Evolutionary conservation across 1,140 invertebrate species (phyloP), one percentile per base, ranked within the genome.

Genomic region (Zaprionus gabonicus): DNA sequence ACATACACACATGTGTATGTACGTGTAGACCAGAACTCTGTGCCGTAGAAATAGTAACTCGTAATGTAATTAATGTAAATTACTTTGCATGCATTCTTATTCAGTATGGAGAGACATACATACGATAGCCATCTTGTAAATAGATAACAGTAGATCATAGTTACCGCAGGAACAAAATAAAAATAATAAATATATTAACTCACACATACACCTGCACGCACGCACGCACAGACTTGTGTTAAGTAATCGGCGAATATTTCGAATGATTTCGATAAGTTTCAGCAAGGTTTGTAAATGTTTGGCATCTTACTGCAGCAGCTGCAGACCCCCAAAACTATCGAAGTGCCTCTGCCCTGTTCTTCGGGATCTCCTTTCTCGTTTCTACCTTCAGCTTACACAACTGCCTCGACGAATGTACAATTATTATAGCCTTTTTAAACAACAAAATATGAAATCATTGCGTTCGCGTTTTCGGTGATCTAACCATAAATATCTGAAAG

Each of bases 61-160:
- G 31, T 66, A 58, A 51, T 20, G 55, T 46, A 38, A 70, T 46
- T 60, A 71, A 25, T 75, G 44, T 44, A 67, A 66, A 74, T 38
- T 55, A 69, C 66, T 69, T 44, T 65, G 10, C 38, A 72, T 71
- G 60, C 70, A 72, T 72, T 73, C 58, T 51, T 68, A 53, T 36
- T 55, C 38, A 53, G 64, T 64, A 36, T 60, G 63, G 27, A 20
- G 34, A 28, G 51, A 38, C 70, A 57, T 76, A 38, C 70, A 57
- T 76, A 34, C 51, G 28, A 55, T 51, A 55, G 49, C 72, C 64
- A 72, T 69, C 17, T 64, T 69, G 78, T 80, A 80, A 68, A 80
- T 80, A 80, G 55, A 65, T 73, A 65, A 46, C 41, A 49, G 41
- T 77, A 80, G 65, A 49, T 65, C 25, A 56, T 77, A 77, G 78